Base-by-base conservation (phyloP, 2,797 vertebrate species). In the Etheostoma nigrum region DNA sequence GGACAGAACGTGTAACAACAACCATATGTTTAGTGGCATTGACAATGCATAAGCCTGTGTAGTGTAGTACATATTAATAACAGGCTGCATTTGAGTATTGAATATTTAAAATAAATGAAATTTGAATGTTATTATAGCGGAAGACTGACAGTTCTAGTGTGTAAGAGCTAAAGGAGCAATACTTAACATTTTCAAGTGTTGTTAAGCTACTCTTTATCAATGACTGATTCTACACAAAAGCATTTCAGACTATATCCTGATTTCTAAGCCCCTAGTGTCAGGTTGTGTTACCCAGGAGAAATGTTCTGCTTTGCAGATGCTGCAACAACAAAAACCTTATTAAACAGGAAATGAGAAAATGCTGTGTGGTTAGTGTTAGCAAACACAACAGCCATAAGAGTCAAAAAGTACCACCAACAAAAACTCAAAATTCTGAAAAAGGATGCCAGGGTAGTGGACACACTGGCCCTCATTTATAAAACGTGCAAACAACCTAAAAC, bases 121-220 rank as follows among this genome's bases (percentile, higher is more conserved):
- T 33, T 33, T 2, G 33, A 36, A 36, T 36, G 33, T 8, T 36
- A 36, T 36, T 36, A 36, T 36, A 36, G 8, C 4, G 25, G 25
- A 25, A 36, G 33, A 36, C 7, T 36, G 33, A 36, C 33, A 9
- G 8, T 8, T 36, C 33, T 36, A 36, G 25, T 55, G 47, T 44
- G n/a, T 1, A 12, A 25, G 16, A 45, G 40, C 11, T 27, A 21
- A 27, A 48, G 1, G 48, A 40, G 10, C 57, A 33, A 25, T 16
- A 21, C 25, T 58, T 61, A 47, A 44, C 63, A 48, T 44, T 63
- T 47, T 10, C 45, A 63, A 52, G 64, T 19, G 52, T 59, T 58
- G 33, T 53, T 66, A 1, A 47, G 58, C 21, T 51, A 15, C 44
- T 61, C 44, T 51, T 45, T 16, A 74, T 72, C 57, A 18, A 63